phyloP scores from a whole-genome alignment of 64 coral and sea anemone genomes.

The Stichodactyla helianthus region DNA sequence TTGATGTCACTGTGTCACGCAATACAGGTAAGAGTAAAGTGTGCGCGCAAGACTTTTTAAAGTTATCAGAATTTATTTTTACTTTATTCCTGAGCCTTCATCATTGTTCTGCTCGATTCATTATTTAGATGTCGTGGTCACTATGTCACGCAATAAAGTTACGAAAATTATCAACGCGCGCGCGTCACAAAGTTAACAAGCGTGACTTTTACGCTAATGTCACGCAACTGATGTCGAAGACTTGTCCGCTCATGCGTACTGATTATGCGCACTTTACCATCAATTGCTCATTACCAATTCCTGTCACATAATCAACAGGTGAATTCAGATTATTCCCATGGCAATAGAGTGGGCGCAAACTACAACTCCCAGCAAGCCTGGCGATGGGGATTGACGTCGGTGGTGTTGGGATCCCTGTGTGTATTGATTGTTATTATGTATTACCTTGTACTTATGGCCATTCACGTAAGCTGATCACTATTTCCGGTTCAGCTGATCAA shows the following conservation, averaged over 20 bases:
- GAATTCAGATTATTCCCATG: slow-evolving; percentile 11
- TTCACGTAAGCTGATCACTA: neutral
- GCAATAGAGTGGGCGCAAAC: slow-evolving; percentile 15
- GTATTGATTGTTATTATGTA: slow-evolving; percentile 13
- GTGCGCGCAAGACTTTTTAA: neutral
- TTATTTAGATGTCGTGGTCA: too few species aligned
- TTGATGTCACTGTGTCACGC: slow-evolving; percentile 38
- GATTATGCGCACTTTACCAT: too few species aligned
- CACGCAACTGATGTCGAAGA: too few species aligned
- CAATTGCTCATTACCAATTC: neutral
- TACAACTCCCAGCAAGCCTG: slow-evolving; percentile 47
- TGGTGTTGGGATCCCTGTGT: slow-evolving; percentile 1
- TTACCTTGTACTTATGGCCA: slow-evolving; percentile 13
- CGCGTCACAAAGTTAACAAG: too few species aligned
- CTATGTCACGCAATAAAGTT: too few species aligned
- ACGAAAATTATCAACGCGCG: too few species aligned
- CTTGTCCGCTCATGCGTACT: too few species aligned
- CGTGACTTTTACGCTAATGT: too few species aligned
- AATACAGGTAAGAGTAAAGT: slow-evolving; percentile 19
- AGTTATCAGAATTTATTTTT: too few species aligned
- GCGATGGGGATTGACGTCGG: slow-evolving; percentile 31
- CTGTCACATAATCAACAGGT: slow-evolving; percentile 25
- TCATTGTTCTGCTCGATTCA: too few species aligned
- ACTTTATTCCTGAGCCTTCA: too few species aligned
- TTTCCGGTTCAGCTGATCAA: neutral